Percentiles rank a stretch among this genome's conserved stretches.
Evolutionary conservation across 1,140 invertebrate genomes (phyloP).

Genomic region (Steinernema khuongi): DNA sequence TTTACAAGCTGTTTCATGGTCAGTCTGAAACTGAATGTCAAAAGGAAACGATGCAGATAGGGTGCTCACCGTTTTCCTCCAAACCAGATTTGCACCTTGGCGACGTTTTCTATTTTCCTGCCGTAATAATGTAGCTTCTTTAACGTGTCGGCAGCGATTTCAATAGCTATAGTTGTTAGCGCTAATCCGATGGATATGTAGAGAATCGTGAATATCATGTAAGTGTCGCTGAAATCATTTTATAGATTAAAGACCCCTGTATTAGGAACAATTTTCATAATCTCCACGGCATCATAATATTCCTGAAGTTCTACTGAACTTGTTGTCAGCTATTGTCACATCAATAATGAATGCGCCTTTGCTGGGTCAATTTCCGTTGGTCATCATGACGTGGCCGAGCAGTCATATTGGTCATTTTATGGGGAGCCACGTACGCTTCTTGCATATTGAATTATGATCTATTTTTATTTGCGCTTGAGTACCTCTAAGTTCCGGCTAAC

Average conservation of each 20-base stretch:
- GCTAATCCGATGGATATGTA: constrained; percentile 57
- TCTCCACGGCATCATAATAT: too few relatives aligned
- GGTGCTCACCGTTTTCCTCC: constrained; percentile 50
- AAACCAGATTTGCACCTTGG: constrained; percentile 56
- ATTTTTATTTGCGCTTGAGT: too few relatives aligned
- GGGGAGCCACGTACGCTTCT: too few relatives aligned
- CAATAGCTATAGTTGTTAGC: constrained; percentile 58
- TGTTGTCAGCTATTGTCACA: too few relatives aligned
- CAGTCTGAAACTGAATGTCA: constrained; percentile 39
- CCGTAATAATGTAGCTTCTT: constrained; percentile 58
- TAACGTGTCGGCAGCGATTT: constrained; percentile 56
- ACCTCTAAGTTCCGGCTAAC: too few relatives aligned
- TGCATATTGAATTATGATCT: too few relatives aligned
- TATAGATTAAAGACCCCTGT: neutral
- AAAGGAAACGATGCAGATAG: neutral
- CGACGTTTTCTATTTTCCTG: constrained; percentile 58
- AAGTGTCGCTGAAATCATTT: constrained; percentile 43
- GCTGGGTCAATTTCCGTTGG: too few relatives aligned
- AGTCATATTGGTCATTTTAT: too few relatives aligned
- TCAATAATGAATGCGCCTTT: too few relatives aligned
- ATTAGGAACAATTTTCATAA: too few relatives aligned
- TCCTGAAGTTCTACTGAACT: too few relatives aligned
- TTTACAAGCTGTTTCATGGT: constrained; percentile 58
- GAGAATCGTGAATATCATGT: constrained; percentile 51
- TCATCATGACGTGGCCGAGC: too few relatives aligned